Percentiles rank a stretch among this genome's conserved stretches.
Conservation (phyloP, 2,888 invertebrate genomes). For the Tenthredo mesomela region DNA sequence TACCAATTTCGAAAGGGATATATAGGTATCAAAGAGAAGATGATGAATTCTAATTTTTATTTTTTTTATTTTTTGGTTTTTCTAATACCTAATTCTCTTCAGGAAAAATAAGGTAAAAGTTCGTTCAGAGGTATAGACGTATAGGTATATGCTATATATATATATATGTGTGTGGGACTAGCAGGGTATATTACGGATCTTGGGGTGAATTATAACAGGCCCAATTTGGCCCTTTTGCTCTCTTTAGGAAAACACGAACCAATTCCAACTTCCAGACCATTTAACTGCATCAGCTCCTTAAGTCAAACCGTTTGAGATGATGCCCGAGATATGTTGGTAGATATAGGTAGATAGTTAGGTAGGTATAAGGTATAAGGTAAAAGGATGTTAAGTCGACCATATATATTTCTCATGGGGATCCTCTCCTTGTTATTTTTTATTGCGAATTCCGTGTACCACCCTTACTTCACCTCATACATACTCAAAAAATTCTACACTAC, state of each 20-base stretch:
- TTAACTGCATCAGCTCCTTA: conserved; percentile 60
- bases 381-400: conserved; percentile 49
- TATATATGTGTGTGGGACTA: background rate
- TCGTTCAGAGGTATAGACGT: no score
- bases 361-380: conserved; percentile 19
- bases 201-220: conserved; percentile 33
- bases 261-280: conserved; percentile 69
- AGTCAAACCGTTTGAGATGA: conserved; percentile 42
- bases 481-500: background rate
- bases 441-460: conserved; percentile 51
- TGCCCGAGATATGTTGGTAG: conserved; percentile 25
- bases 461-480: background rate
- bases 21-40: background rate
- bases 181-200: conserved; percentile 3
- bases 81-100: background rate
- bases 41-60: background rate
- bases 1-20: background rate
- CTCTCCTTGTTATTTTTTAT: conserved; percentile 69
- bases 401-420: conserved; percentile 33
- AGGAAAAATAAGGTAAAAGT: background rate
- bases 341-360: background rate
- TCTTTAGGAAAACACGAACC: conserved; percentile 58
- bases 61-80: background rate
- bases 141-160: no score
- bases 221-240: conserved; percentile 31